Conservation (phyloP, 2,113 vertebrate species). For the Cololabis saira region DNA sequence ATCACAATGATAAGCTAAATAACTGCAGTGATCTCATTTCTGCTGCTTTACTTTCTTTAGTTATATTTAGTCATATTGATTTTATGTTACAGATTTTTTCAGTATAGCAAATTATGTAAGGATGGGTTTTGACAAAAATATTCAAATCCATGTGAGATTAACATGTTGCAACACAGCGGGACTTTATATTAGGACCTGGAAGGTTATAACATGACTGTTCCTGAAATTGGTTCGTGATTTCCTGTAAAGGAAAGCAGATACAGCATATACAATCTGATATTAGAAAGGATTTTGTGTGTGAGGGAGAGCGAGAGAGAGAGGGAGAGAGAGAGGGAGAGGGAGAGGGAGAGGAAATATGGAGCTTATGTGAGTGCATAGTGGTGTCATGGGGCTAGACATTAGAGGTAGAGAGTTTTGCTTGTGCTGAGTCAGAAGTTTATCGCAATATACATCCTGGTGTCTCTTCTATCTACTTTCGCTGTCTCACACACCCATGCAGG, state of each 20-base stretch:
- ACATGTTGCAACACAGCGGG: neutral
- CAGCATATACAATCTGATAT: neutral
- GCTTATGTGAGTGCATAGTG: neutral
- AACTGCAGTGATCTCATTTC: conserved; percentile 4
- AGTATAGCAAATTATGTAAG: conserved; percentile 29
- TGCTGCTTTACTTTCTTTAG: conserved; percentile 22
- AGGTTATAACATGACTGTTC: neutral
- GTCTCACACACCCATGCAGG: neutral
- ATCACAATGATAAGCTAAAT: conserved; percentile 10
- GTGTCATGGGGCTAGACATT: conserved; percentile 45
- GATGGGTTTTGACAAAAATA: conserved; percentile 9
- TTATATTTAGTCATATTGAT: conserved; percentile 38
- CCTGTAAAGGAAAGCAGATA: neutral
- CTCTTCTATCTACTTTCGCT: neutral
- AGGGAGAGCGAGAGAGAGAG: no score
- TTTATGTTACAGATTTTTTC: conserved; percentile 22
- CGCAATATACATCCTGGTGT: conserved; percentile 51
- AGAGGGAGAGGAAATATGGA: neutral
- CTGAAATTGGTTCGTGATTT: neutral
- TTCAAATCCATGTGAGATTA: conserved; percentile 1
- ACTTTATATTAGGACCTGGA: neutral
- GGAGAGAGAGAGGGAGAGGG: neutral
- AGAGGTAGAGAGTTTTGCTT: conserved; percentile 62
- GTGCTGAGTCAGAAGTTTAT: conserved; percentile 69
- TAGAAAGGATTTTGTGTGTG: no score